A percentile compares a stretch with the other conserved stretches of the same genome.
phyloP scores from a whole-genome alignment of 2,888 invertebrate genomes.

The Ecdyonurus torrentis region DNA sequence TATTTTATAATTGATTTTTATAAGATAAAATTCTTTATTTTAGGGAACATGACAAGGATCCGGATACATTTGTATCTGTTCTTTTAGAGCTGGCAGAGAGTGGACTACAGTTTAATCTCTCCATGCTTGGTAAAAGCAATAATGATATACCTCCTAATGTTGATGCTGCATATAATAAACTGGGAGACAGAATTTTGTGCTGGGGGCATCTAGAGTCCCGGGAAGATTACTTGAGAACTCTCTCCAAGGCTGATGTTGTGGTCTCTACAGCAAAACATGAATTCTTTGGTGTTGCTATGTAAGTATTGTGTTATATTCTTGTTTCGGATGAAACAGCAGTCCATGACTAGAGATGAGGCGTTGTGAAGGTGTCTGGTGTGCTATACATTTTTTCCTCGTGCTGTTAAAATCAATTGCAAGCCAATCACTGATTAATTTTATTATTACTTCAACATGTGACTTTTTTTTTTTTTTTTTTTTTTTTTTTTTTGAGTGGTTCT shows the following conservation, averaged over 20 bases:
- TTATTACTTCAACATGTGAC: too few relatives aligned
- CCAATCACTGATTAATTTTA: too few relatives aligned
- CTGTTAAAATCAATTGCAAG: too few relatives aligned
- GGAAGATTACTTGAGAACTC: conserved; percentile 36
- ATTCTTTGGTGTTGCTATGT: conserved; percentile 62
- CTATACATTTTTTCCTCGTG: too few relatives aligned
- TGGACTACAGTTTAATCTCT: conserved; percentile 36
- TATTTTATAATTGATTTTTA: not conserved
- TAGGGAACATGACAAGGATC: conserved; percentile 59
- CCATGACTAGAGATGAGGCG: too few relatives aligned
- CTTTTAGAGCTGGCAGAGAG: conserved; percentile 32
- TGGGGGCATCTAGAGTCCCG: conserved; percentile 41
- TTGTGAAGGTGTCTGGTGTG: too few relatives aligned
- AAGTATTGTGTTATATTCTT: too few relatives aligned
- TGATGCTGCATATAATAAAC: conserved; percentile 29
- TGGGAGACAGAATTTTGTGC: conserved; percentile 32
- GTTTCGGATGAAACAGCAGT: too few relatives aligned
- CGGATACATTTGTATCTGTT: conserved; percentile 41
- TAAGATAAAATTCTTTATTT: conserved; percentile 10
- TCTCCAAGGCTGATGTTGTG: conserved; percentile 41
- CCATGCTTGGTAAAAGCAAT: conserved; percentile 44
- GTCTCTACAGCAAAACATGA: conserved; percentile 59
- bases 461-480: too few relatives aligned
- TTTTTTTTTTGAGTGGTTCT: too few relatives aligned
- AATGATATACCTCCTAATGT: conserved; percentile 42